Base-by-base conservation (phyloP, 2,113 vertebrate species). In the Paradoxurus hermaphroditus region DNA sequence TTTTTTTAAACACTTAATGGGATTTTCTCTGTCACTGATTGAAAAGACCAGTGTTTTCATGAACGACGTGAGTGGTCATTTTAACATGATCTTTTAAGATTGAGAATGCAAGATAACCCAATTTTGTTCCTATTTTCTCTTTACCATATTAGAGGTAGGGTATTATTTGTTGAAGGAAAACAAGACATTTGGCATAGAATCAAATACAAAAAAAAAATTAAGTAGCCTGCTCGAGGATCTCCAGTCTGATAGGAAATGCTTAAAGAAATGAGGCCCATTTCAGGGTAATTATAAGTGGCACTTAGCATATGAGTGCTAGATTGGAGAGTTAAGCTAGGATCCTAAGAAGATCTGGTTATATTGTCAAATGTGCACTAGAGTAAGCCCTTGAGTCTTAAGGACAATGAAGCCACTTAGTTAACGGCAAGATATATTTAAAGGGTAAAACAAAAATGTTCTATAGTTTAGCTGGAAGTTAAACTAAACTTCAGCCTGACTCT, bases 101-200 rank as follows among this genome's bases (percentile, higher is more conserved):
- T 41, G 23, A 91, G 46, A 31, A 29, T 81, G 49, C 73, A 51
- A 90, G 65, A 59, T 72, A 75, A 34, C 31, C 3, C 41, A 34
- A 18, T 73, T 90, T 87, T 49, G 10, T 88, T 78, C 25, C 41
- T 29, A 59, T n/a, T 93, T 59, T 59, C 36, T 90, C 39, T 78
- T 67, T 51, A 46, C 7, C 34, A 23, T 51, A 62, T 77, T 63
- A 73, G 59, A 88, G 16, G 44, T 73, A 67, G 65, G 7, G 7
- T 63, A 70, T 41, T 81, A 46, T 84, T 85, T 95, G 68, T 67
- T 90, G 93, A 89, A 86, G 65, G 51, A 88, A 93, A 94, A 83
- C 36, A 96, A 93, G 72, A 63, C 83, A 89, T 75, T 94, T 10
- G 19, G 3, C 51, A 59, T n/a, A 79, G 65, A 73, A 75, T 86